These are phyloP conservation scores for Palythoa grandiflora DNA, from an alignment of 92 coral and sea anemone genomes.

Conservation along the genomic window DNA sequence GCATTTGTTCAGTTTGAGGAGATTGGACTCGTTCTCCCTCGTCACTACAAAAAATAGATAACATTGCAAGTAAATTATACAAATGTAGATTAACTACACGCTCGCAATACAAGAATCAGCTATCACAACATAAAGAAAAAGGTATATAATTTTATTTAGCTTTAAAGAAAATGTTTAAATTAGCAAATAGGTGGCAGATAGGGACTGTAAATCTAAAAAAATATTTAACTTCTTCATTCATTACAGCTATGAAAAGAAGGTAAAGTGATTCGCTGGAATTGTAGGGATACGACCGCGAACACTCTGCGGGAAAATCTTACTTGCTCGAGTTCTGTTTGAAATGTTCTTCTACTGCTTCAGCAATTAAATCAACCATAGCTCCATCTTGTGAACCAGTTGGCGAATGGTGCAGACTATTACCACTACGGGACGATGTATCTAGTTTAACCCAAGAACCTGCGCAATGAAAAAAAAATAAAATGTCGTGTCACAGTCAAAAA, in stretches of 20 bases:
- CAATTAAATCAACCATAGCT: slow-evolving; percentile 92
- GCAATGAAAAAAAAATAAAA: slow-evolving; percentile 17
- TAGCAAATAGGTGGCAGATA: too few species aligned
- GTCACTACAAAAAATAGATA: slow-evolving; percentile 8
- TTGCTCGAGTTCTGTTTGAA: slow-evolving; percentile 73
- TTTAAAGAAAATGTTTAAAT: too few species aligned
- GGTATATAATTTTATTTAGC: too few species aligned
- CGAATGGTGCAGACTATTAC: slow-evolving; percentile 86
- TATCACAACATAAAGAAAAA: background rate
- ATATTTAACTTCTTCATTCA: background rate
- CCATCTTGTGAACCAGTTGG: slow-evolving; percentile 92
- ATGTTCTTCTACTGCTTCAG: slow-evolving; percentile 95
- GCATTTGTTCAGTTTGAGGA: background rate
- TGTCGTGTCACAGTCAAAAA: slow-evolving; percentile 17
- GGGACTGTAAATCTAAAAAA: too few species aligned
- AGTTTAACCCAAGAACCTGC: slow-evolving; percentile 97
- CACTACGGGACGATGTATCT: slow-evolving; percentile 85
- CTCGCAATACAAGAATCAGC: background rate
- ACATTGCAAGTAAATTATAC: background rate
- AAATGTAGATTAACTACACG: background rate
- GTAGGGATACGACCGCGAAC: too few species aligned
- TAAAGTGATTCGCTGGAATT: background rate
- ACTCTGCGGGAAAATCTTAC: background rate
- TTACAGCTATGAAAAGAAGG: background rate
- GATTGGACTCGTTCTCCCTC: slow-evolving; percentile 9